Percentiles rank a stretch among this genome's conserved stretches.
Conservation (phyloP, 2,888 invertebrate species). For the Acleris sparsana region DNA sequence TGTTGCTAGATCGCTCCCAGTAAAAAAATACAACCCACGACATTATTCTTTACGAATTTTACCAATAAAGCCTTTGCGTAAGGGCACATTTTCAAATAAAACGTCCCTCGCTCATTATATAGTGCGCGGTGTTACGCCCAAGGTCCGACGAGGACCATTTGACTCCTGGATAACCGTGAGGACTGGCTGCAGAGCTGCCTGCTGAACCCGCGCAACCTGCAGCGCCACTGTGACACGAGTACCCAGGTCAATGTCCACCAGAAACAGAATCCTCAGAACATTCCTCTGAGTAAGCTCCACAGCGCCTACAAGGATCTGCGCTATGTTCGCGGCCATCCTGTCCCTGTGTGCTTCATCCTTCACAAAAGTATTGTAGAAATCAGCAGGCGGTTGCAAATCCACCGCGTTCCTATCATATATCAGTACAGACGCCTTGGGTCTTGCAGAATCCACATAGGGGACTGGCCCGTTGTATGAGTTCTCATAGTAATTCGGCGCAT, state of each 20-base stretch:
- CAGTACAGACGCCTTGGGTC: conserved; percentile 47
- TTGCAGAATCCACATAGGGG: conserved; percentile 77
- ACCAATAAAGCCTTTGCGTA: too few species aligned
- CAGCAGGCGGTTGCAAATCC: conserved; percentile 84
- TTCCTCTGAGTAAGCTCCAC: not conserved
- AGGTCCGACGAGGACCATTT: too few species aligned
- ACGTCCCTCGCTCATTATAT: too few species aligned
- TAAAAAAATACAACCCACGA: too few species aligned
- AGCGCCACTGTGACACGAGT: not conserved
- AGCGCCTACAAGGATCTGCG: not conserved
- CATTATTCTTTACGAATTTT: too few species aligned
- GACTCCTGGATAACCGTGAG: too few species aligned
- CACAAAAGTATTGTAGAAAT: conserved; percentile 83
- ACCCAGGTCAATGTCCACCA: not conserved
- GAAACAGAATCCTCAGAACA: not conserved
- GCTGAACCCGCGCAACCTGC: not conserved
- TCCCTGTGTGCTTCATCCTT: not conserved
- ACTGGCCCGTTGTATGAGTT: conserved; percentile 95
- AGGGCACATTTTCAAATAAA: too few species aligned
- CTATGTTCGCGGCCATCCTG: not conserved
- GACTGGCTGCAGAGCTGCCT: not conserved
- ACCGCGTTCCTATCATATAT: conserved; percentile 52
- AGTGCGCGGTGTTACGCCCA: too few species aligned
- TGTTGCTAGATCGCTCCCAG: too few species aligned
- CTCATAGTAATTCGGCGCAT: conserved; percentile 96